Conservation (phyloP, 35 echinoderm and acorn worm genomes). For the Amphiura filiformis region DNA sequence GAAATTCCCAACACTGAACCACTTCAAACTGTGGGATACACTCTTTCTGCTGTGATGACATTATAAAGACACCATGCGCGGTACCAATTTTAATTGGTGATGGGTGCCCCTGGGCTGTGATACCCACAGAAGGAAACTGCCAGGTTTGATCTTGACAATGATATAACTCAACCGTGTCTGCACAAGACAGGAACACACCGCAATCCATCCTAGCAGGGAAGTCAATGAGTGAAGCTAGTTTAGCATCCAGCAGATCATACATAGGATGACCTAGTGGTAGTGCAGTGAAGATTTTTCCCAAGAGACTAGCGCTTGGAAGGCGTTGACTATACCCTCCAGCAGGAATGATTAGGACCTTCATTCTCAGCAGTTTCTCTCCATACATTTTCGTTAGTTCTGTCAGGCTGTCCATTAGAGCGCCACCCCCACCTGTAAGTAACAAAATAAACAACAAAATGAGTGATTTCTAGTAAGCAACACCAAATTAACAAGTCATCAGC, state of each 20-base stretch:
- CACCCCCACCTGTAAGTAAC: slow-evolving; percentile 88
- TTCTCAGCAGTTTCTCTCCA: slow-evolving; percentile 30
- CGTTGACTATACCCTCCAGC: slow-evolving; percentile 91
- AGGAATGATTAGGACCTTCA: slow-evolving; percentile 79
- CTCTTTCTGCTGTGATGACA: neutral
- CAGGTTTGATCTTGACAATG: slow-evolving; percentile 47
- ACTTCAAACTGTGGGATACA: slow-evolving; percentile 11
- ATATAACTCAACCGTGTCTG: slow-evolving; percentile 77
- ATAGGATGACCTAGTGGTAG: slow-evolving; percentile 82
- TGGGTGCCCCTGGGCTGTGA: slow-evolving; percentile 92
- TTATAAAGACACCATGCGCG: slow-evolving; percentile 85
- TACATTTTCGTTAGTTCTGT: slow-evolving; percentile 45
- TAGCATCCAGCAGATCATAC: slow-evolving; percentile 85
- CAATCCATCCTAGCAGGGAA: slow-evolving; percentile 74
- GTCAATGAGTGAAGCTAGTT: slow-evolving; percentile 82
- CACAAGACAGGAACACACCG: slow-evolving; percentile 76
- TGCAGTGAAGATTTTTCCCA: slow-evolving; percentile 87
- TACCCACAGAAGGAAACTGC: slow-evolving; percentile 63
- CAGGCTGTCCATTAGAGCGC: slow-evolving; percentile 70
- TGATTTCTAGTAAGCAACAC: neutral
- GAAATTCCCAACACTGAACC: slow-evolving; percentile 66
- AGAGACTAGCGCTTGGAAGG: slow-evolving; percentile 75
- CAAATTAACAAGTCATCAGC: too few relatives aligned
- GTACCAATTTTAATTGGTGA: slow-evolving; percentile 66
- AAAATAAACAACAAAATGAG: slow-evolving; percentile 19